Evolutionary conservation across 2,888 invertebrate species (phyloP), one percentile per base, ranked within the genome.

Genomic region (Parelbella ahira): DNA sequence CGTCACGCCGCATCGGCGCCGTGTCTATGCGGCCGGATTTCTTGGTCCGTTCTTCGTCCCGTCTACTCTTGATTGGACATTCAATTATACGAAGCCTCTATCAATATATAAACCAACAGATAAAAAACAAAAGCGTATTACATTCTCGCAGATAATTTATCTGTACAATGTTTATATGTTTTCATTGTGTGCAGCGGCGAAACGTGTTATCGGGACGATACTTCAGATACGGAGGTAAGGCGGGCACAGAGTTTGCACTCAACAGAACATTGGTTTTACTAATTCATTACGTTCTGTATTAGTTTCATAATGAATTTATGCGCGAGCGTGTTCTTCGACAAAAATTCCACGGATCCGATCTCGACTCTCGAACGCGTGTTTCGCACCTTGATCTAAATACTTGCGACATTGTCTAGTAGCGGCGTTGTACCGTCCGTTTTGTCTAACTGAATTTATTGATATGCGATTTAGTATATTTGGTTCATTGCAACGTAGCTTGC

Each of bases 341-440:
- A 78, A 81, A 80, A 84, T 77, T 75, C 78, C 76, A 68, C 75
- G 66, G 73, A 73, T 73, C 74, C 73, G 71, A 75, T 81, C 78
- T 78, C 78, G 68, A 73, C 76, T 80, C 79, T 77, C 76, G 78
- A 76, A 71, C 79, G 78, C 81, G 76, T 74, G 79, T 78, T 80
- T 82, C 76, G 77, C 84, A 84, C 86, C 86, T 87, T 87, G 86
- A 87, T 86, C 86, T 86, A 84, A 86, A 87, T 87, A 82, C 81
- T 79, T 81, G 75, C 75, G 81, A 84, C 81, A 84, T 82, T 80
- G 82, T 86, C 75, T 77, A 71, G 75, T 67, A 60, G 66, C 69
- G 66, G 66, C 70, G 67, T 64, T 67, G 60, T 65, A 60, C 63
- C 72, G 66, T 69, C 62, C 63, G 68, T 72, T 67, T 67, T 67